A percentile compares a stretch with the other conserved stretches of the same genome.
These are phyloP conservation scores for Gadus chalcogrammus DNA, from an alignment of 2,113 vertebrate genomes.

Conservation along the genomic window DNA sequence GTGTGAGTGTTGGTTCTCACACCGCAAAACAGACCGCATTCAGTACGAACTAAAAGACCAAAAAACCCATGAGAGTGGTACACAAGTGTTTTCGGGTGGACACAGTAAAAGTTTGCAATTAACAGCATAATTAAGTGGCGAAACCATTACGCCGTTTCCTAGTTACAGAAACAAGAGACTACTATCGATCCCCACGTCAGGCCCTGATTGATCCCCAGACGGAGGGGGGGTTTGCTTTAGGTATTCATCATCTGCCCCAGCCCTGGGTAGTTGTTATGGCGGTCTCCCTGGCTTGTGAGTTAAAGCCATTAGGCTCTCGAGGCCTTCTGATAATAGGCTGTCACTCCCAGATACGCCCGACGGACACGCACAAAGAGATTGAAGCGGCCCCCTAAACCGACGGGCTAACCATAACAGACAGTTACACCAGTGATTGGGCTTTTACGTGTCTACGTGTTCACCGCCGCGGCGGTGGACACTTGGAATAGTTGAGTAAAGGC, in stretches of 20 bases:
- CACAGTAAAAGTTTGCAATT: conserved; percentile 69
- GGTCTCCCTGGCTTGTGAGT: conserved; percentile 63
- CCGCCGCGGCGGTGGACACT: conserved; percentile 26
- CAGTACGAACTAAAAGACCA: too few relatives aligned
- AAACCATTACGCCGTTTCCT: conserved; percentile 72
- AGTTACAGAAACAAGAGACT: conserved; percentile 74
- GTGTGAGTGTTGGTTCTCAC: too few relatives aligned
- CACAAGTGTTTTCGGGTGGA: conserved; percentile 25
- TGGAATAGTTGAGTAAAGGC: conserved; percentile 8
- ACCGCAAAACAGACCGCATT: conserved; percentile 11
- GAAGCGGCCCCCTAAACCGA: conserved; percentile 46
- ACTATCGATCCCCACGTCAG: conserved; percentile 68
- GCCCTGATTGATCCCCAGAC: conserved; percentile 74
- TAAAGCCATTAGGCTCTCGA: conserved; percentile 75
- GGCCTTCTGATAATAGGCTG: conserved; percentile 74
- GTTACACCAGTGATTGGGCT: conserved; percentile 51
- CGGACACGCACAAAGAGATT: conserved; percentile 57
- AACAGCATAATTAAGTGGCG: conserved; percentile 75
- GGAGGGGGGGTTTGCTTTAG: conserved; percentile 65
- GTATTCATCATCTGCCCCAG: conserved; percentile 72
- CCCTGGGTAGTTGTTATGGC: conserved; percentile 67
- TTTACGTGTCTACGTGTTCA: conserved; percentile 40
- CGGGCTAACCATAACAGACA: conserved; percentile 57
- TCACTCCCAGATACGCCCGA: conserved; percentile 64
- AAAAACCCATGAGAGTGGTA: too few relatives aligned